These are phyloP conservation scores for Melanargia galathea DNA, from an alignment of 2,888 invertebrate species.

Conservation along the genomic window DNA sequence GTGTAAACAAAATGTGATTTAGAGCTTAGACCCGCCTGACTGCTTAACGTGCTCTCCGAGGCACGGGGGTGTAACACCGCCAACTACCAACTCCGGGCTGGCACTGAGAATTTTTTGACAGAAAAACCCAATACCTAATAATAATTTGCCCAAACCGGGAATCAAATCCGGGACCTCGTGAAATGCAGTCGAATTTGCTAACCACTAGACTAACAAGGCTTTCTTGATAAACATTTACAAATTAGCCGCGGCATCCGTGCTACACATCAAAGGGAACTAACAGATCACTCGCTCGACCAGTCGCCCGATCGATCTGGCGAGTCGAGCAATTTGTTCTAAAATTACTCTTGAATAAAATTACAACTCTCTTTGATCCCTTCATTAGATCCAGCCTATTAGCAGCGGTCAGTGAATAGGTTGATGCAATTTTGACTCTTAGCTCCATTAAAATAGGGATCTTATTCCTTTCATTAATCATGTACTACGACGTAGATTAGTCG, in stretches of 20 bases:
- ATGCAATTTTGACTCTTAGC: constrained; percentile 1
- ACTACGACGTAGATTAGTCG: background rate
- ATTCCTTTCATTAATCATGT: background rate
- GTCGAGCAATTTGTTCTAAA: constrained; percentile 52
- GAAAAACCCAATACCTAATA: too few relatives aligned
- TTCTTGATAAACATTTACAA: constrained; percentile 39
- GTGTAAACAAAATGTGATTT: too few relatives aligned
- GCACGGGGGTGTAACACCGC: too few relatives aligned
- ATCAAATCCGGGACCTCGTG: too few relatives aligned
- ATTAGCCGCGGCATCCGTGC: constrained; percentile 34
- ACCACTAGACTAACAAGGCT: too few relatives aligned
- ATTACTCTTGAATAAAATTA: constrained; percentile 50
- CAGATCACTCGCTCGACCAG: constrained; percentile 42
- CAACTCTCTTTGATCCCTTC: constrained; percentile 47
- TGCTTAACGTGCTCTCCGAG: too few relatives aligned
- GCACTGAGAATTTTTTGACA: too few relatives aligned
- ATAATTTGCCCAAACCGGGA: too few relatives aligned
- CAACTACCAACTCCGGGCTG: too few relatives aligned
- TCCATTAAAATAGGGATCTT: background rate
- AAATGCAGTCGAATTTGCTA: too few relatives aligned
- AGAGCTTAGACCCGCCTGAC: too few relatives aligned
- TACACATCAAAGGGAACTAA: constrained; percentile 38
- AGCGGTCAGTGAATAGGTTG: constrained; percentile 16
- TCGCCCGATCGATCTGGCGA: constrained; percentile 39
- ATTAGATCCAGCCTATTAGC: constrained; percentile 46